These are phyloP conservation scores for Cataglyphis cursor DNA, from an alignment of 2,888 invertebrate species.

Conservation along the genomic window DNA sequence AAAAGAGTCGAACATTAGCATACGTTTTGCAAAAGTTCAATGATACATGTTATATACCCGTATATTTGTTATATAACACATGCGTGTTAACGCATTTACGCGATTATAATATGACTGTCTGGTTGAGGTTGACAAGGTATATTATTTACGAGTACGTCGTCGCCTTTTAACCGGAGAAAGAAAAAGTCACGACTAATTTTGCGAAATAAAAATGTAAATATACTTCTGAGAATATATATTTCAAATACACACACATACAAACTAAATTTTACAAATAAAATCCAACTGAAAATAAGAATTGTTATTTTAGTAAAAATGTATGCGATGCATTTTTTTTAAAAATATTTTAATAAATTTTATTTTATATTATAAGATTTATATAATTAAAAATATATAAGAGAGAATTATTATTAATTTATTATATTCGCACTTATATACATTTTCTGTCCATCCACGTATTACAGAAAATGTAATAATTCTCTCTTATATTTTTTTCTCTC, in stretches of 20 bases:
- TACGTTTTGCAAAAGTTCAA: constrained; percentile 16
- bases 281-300: not conserved
- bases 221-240: not conserved
- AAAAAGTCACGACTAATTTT: not conserved
- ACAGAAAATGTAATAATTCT: too few relatives aligned
- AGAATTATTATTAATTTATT: not conserved
- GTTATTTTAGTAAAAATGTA: not conserved
- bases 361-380: not conserved
- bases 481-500: too few relatives aligned
- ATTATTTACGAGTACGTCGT: constrained; percentile 65
- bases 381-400: not conserved
- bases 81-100: constrained; percentile 4
- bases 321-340: not conserved
- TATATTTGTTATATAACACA: not conserved
- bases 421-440: not conserved
- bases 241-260: not conserved
- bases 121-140: constrained; percentile 64
- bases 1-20: not conserved
- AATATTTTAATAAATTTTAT: not conserved
- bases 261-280: not conserved
- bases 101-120: not conserved
- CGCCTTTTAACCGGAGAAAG: constrained; percentile 42
- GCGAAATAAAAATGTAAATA: not conserved
- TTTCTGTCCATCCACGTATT: not conserved
- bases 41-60: not conserved